phyloP scores from a whole-genome alignment of 2,113 vertebrate species.

The Halichoerus grypus region DNA sequence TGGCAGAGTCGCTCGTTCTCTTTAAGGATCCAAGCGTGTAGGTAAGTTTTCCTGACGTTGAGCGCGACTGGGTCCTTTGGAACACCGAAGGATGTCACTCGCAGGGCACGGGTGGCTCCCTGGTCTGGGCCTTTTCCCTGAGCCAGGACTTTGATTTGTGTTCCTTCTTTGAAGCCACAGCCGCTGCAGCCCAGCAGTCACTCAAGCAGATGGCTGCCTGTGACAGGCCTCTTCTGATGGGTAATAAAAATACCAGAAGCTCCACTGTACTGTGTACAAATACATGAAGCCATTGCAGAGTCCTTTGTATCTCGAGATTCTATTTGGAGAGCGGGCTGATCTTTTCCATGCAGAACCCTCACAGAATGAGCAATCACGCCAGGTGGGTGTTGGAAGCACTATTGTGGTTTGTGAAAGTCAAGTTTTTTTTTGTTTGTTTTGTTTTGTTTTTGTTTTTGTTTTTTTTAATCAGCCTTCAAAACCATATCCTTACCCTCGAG shows the following conservation, averaged over 20 bases:
- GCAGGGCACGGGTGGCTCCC: neutral
- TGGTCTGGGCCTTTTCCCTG: neutral
- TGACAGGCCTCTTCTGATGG: constrained; percentile 60
- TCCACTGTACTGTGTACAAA: constrained; percentile 57
- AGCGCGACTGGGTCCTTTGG: neutral
- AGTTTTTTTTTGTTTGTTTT: neutral
- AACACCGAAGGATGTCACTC: neutral
- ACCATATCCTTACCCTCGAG: neutral
- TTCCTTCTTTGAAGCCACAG: neutral
- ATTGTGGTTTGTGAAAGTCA: constrained; percentile 14
- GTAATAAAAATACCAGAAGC: constrained; percentile 73
- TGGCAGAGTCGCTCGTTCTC: neutral
- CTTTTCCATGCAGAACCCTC: constrained; percentile 56
- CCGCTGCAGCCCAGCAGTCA: constrained; percentile 21
- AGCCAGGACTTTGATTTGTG: neutral
- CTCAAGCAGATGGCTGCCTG: constrained; percentile 70
- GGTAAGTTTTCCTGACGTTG: neutral
- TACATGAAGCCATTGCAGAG: constrained; percentile 61
- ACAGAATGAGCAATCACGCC: constrained; percentile 32
- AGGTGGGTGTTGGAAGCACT: constrained; percentile 64
- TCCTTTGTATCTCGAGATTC: constrained; percentile 67
- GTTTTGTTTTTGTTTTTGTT: neutral
- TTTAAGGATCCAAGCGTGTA: neutral
- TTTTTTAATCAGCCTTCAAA: constrained; percentile 18
- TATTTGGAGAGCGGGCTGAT: constrained; percentile 60